Evolutionary conservation across 1,140 invertebrate species (phyloP), one percentile per base, ranked within the genome.

Genomic region (Bombus breviceps): DNA sequence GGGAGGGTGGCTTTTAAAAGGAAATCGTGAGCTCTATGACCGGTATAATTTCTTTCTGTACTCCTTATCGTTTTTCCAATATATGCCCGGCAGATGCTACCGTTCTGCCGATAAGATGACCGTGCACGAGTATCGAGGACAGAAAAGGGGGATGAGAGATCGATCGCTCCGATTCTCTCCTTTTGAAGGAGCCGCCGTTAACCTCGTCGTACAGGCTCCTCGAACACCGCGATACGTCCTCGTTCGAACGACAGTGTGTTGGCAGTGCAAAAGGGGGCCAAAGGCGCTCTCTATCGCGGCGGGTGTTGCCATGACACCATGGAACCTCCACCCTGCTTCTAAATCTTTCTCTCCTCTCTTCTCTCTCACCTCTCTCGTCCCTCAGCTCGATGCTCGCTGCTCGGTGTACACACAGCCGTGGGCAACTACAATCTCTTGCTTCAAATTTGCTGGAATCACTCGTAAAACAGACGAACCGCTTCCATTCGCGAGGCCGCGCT

Each of bases 241-340:
- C 83, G 41, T 83, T 84, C 73, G 62, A 62, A 3, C 71, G 43
- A 37, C 83, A 34, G 76, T 69, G 71, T 69, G 85, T 80, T 79
- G 86, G 85, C 88, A 78, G 74, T 87, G 85, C 81, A 89, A 92
- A 91, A 91, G 91, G 92, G 92, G 88, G 88, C 85, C 86, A 83
- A 91, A 91, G 90, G 88, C 89, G 90, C 87, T 92, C 86, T 89
- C 92, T 88, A 92, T 89, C 86, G 88, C 90, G 90, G 87, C 91
- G 94, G 93, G 94, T 94, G 94, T 94, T 94, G 94, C 94, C 94
- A 94, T 94, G 94, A 94, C 94, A 94, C 93, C 94, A 93, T 90
- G 92, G 88, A 93, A 93, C 91, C 93, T 92, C 91, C 92, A 91
- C 90, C 92, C 92, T 83, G 85, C 89, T 88, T 92, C 91, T 90